A percentile compares a stretch with the other conserved stretches of the same genome.
phyloP scores from a whole-genome alignment of 2,888 invertebrate species.

The Digitonthophagus gazella region DNA sequence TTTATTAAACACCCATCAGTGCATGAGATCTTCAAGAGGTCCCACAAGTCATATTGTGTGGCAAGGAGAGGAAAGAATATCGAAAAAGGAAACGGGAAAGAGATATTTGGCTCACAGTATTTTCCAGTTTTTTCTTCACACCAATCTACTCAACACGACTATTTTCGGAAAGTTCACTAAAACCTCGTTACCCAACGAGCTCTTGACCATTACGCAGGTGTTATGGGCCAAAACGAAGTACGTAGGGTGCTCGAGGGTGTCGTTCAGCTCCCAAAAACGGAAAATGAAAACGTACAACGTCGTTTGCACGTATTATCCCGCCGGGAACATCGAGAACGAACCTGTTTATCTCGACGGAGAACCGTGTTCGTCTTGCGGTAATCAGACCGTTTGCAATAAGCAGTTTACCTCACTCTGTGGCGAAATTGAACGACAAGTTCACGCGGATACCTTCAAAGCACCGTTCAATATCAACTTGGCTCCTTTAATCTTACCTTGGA shows the following conservation, averaged over 20 bases:
- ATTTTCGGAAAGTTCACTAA: conserved; percentile 13
- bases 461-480: conserved; percentile 16
- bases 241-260: conserved; percentile 26
- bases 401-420: conserved; percentile 24
- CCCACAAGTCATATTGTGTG: conserved; percentile 20
- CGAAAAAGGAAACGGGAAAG: conserved; percentile 14
- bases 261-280: conserved; percentile 13
- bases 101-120: conserved; percentile 19
- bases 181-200: not conserved
- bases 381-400: conserved; percentile 18
- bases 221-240: conserved; percentile 26
- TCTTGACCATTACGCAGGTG: conserved; percentile 20
- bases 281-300: conserved; percentile 23
- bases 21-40: conserved; percentile 19
- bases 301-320: conserved; percentile 26
- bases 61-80: conserved; percentile 20
- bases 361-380: conserved; percentile 23
- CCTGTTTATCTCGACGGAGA: conserved; percentile 24
- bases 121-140: conserved; percentile 17
- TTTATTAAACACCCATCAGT: conserved; percentile 18
- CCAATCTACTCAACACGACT: conserved; percentile 13
- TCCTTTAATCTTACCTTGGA: not conserved
- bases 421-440: conserved; percentile 5
- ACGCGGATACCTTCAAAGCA: conserved; percentile 17
- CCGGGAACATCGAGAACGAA: conserved; percentile 22